Percentiles rank a stretch among this genome's conserved stretches.
Conservation (phyloP, 2,888 invertebrate genomes). For the Sepioteuthis lessoniana region DNA sequence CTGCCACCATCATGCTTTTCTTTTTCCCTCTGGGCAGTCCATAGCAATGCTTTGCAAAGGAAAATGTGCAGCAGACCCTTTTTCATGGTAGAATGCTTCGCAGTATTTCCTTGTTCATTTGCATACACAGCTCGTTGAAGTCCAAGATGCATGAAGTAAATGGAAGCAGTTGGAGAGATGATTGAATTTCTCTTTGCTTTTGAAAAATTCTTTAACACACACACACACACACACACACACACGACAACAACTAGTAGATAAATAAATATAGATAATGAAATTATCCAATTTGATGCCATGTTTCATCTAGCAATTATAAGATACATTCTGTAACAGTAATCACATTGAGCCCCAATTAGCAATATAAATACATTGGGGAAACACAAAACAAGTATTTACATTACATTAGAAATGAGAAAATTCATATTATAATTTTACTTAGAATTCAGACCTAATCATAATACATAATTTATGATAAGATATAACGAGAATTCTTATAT, state of each 20-base stretch:
- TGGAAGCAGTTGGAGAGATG: constrained; percentile 38
- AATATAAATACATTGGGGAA: not conserved
- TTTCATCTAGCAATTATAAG: not conserved
- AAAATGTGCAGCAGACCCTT: not conserved
- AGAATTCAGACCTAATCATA: not conserved
- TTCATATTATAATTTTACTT: not conserved
- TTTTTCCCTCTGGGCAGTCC: not conserved
- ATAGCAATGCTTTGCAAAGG: not conserved
- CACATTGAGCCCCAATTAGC: not conserved
- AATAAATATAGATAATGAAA: not conserved
- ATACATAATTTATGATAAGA: no score
- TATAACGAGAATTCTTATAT: no score
- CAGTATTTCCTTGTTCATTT: constrained; percentile 40
- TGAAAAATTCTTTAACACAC: not conserved
- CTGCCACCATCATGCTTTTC: constrained; percentile 1
- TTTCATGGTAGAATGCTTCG: not conserved
- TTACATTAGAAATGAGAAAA: not conserved
- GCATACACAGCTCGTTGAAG: constrained; percentile 43
- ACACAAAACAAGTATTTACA: not conserved
- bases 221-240: no score
- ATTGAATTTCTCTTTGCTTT: not conserved
- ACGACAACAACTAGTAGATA: not conserved
- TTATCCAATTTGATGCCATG: not conserved
- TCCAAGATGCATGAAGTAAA: constrained; percentile 47
- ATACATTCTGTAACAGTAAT: not conserved